phyloP scores from a whole-genome alignment of 2,888 invertebrate genomes.

The Polia nebulosa region DNA sequence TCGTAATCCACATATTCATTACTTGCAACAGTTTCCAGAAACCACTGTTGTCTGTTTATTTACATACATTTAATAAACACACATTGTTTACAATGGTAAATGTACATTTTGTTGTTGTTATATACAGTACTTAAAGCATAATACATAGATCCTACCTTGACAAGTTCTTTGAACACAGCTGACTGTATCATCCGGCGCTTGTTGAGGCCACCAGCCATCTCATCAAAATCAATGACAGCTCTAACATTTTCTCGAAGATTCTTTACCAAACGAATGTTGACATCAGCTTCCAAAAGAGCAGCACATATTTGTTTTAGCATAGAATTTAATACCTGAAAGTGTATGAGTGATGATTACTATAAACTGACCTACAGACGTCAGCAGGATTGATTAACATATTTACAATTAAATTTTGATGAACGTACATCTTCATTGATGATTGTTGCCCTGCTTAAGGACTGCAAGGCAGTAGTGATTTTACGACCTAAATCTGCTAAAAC shows the following conservation, averaged over 20 bases:
- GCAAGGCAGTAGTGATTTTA: slow-evolving; percentile 99
- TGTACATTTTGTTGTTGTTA: neutral
- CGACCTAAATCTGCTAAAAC: slow-evolving; percentile 99
- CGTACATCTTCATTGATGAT: slow-evolving; percentile 99
- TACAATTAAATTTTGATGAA: neutral
- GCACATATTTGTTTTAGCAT: slow-evolving; percentile 99
- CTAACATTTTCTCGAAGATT: slow-evolving; percentile 99
- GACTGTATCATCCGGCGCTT: slow-evolving; percentile 99
- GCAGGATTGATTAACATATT: slow-evolving; percentile 17
- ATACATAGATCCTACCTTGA: slow-evolving; percentile 93
- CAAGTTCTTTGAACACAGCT: slow-evolving; percentile 99
- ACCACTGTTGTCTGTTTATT: neutral
- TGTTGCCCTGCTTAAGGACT: slow-evolving; percentile 99
- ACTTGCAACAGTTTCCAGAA: neutral
- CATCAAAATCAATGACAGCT: slow-evolving; percentile 99
- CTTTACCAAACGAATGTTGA: slow-evolving; percentile 98
- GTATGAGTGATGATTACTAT: slow-evolving; percentile 4
- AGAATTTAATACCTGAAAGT: slow-evolving; percentile 96
- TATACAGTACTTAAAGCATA: neutral
- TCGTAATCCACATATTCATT: neutral
- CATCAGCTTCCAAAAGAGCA: slow-evolving; percentile 99
- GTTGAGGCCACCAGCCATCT: slow-evolving; percentile 99
- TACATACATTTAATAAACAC: neutral
- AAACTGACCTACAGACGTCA: neutral
- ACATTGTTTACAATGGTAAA: neutral